These are phyloP conservation scores for Rhinopithecus roxellana DNA, from an alignment of 2,113 vertebrate genomes.

Conservation along the genomic window DNA sequence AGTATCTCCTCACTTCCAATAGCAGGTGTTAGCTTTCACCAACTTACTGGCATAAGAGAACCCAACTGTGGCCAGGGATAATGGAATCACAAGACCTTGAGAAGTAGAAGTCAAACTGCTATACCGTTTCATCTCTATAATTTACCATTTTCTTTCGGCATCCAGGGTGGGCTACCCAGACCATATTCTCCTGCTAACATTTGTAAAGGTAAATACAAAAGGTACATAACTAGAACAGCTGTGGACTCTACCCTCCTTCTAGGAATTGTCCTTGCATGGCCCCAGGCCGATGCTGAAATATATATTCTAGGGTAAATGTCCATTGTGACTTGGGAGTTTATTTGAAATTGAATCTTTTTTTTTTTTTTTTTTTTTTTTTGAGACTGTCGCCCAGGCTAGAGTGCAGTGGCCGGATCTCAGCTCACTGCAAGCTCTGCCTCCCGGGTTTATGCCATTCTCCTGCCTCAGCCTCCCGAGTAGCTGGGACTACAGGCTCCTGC, in stretches of 20 bases:
- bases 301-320: slow-evolving; percentile 52
- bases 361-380: no score
- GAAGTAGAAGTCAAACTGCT: neutral
- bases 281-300: neutral
- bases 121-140: neutral
- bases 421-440: no score
- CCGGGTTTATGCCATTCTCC: no score
- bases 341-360: slow-evolving; percentile 63
- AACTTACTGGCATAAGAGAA: neutral
- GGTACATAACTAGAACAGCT: neutral
- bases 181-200: neutral
- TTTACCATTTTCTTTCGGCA: neutral
- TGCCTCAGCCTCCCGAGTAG: no score
- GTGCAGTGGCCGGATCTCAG: no score
- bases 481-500: no score
- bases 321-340: slow-evolving; percentile 67
- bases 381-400: no score
- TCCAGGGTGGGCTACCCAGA: fast-evolving
- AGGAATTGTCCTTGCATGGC: slow-evolving; percentile 4
- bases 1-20: neutral
- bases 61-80: no score
- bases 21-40: neutral
- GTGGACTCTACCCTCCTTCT: neutral
- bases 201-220: neutral
- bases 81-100: no score